These are phyloP conservation scores for Phthorimaea operculella DNA, from an alignment of 1,140 invertebrate genomes.

Conservation along the genomic window DNA sequence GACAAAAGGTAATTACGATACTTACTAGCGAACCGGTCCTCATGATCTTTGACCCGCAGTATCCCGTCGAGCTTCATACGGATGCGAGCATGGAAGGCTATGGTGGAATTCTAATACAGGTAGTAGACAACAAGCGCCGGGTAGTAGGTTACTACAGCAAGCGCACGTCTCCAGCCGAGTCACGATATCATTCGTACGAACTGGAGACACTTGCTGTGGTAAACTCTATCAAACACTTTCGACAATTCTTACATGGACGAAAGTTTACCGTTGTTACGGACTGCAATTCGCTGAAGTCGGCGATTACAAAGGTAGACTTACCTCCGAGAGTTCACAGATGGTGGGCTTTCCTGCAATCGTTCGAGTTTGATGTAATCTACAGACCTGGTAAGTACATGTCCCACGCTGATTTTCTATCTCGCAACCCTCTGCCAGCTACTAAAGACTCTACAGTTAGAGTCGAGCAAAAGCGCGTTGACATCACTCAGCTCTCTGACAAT, in stretches of 20 bases:
- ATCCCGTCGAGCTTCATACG: conserved; percentile 16
- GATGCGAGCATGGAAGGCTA: conserved; percentile 25
- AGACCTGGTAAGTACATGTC: conserved; percentile 10
- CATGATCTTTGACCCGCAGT: conserved; percentile 31
- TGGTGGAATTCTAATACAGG: conserved; percentile 15
- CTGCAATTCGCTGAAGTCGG: conserved; percentile 35
- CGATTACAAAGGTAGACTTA: conserved; percentile 28
- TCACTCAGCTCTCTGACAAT: conserved; percentile 12
- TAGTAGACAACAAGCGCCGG: conserved; percentile 18
- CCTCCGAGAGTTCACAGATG: conserved; percentile 30
- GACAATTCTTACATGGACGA: conserved; percentile 12
- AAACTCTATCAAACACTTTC: conserved; percentile 19
- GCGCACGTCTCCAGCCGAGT: conserved; percentile 10
- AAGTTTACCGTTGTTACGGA: conserved; percentile 13
- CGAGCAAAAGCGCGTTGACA: conserved; percentile 13
- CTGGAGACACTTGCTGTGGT: conserved; percentile 16
- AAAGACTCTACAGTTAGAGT: background rate
- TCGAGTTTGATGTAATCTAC: conserved; percentile 16
- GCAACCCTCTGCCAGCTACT: conserved; percentile 10
- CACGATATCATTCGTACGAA: conserved; percentile 14
- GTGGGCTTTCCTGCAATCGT: conserved; percentile 24
- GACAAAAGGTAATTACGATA: conserved; percentile 2
- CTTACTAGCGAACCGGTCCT: background rate
- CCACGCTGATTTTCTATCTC: conserved; percentile 19
- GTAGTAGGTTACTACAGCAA: conserved; percentile 11